phyloP scores from a whole-genome alignment of 2,797 vertebrate species.

The Salarias fasciatus region DNA sequence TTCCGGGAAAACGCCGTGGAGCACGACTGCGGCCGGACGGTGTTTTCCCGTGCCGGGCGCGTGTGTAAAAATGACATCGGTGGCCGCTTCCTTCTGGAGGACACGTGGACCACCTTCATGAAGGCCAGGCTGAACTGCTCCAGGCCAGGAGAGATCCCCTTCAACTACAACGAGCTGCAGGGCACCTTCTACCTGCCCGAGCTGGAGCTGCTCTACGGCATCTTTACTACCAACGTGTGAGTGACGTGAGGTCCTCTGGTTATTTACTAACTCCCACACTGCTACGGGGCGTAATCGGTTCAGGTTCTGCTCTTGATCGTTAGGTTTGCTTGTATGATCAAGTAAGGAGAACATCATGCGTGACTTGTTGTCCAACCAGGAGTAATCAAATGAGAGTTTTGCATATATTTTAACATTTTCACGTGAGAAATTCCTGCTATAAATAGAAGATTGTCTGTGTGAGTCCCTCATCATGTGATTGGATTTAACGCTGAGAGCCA shows the following conservation, averaged over 20 bases:
- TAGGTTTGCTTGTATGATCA: too few species aligned
- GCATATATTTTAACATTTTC: too few species aligned
- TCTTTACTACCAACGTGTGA: conserved; percentile 98
- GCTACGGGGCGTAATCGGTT: neutral
- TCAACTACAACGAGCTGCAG: conserved; percentile 96
- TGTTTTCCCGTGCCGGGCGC: conserved; percentile 93
- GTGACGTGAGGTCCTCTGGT: conserved; percentile 49
- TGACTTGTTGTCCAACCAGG: too few species aligned
- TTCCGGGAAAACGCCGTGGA: conserved; percentile 97
- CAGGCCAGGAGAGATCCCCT: conserved; percentile 94
- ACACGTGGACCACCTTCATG: conserved; percentile 99
- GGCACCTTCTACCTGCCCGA: conserved; percentile 96
- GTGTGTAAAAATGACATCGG: conserved; percentile 98
- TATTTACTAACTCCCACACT: too few species aligned
- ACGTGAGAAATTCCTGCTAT: too few species aligned
- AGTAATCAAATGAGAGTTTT: too few species aligned
- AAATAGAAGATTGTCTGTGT: too few species aligned
- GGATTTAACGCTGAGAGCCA: too few species aligned
- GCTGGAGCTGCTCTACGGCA: conserved; percentile 94
- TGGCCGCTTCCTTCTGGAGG: conserved; percentile 94
- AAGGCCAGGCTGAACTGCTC: conserved; percentile 97
- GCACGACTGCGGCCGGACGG: conserved; percentile 93
- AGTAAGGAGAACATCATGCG: too few species aligned
- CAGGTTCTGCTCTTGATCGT: neutral
- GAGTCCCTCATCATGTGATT: too few species aligned